Evolutionary conservation across 2,888 invertebrate genomes (phyloP).

Genomic region (Cremastinae sp.): DNA sequence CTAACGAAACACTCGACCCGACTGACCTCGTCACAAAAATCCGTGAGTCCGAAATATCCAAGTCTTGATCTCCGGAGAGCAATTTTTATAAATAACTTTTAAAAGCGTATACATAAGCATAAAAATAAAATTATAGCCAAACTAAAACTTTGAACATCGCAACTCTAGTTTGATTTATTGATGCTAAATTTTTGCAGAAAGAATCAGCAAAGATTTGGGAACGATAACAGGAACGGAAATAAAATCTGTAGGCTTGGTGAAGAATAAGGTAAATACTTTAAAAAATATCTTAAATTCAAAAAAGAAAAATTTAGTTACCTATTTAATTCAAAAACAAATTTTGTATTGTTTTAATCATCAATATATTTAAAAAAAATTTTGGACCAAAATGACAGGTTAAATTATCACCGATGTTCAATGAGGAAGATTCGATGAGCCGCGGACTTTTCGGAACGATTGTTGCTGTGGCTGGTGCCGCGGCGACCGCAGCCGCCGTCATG

Average conservation of each 20-base stretch:
- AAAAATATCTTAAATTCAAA: too few species aligned
- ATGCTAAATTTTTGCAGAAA: too few species aligned
- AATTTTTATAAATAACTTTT: background rate
- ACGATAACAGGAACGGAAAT: too few species aligned
- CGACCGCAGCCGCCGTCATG: slow-evolving; percentile 84
- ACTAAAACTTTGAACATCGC: background rate
- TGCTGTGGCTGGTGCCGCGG: slow-evolving; percentile 85
- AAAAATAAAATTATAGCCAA: background rate
- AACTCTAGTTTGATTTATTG: background rate
- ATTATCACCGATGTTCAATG: slow-evolving; percentile 80
- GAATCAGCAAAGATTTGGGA: too few species aligned
- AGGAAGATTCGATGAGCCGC: slow-evolving; percentile 75
- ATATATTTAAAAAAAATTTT: too few species aligned
- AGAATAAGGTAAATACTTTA: too few species aligned
- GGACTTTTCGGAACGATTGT: slow-evolving; percentile 80
- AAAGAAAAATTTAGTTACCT: too few species aligned
- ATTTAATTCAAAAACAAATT: too few species aligned
- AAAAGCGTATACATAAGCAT: background rate
- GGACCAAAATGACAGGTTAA: slow-evolving; percentile 80
- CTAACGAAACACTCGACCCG: slow-evolving; percentile 81
- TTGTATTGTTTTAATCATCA: too few species aligned
- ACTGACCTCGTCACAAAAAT: slow-evolving; percentile 85
- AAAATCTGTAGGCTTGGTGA: too few species aligned
- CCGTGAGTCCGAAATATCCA: slow-evolving; percentile 80
- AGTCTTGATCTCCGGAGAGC: background rate